Conservation (phyloP, 1,140 invertebrate species). For the Microplitis demolitor region DNA sequence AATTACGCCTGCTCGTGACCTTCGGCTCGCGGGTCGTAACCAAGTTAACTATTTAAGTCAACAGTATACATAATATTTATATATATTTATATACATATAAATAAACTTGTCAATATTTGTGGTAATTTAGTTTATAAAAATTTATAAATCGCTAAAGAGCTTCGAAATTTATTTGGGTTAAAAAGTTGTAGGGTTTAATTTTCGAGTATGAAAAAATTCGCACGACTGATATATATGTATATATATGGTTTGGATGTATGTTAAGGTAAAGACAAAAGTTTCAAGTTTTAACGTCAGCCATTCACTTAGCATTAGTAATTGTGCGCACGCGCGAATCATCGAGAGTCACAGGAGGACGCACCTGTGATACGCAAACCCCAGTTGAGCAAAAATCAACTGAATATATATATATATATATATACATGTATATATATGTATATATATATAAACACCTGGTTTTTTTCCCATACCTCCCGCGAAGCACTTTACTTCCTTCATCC, state of each 20-base stretch:
- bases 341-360: background rate
- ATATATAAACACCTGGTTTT: constrained; percentile 16
- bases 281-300: background rate
- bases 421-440: background rate
- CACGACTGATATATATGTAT: too few species aligned
- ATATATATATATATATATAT: background rate
- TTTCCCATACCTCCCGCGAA: constrained; percentile 14
- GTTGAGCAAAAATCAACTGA: background rate
- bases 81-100: background rate
- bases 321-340: constrained; percentile 5
- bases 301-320: constrained; percentile 13
- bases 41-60: constrained; percentile 14
- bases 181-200: too few species aligned
- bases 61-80: background rate
- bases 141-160: too few species aligned
- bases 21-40: background rate
- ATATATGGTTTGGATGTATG: too few species aligned
- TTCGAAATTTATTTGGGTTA: too few species aligned
- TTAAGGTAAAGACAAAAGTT: background rate
- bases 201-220: too few species aligned
- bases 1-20: constrained; percentile 17
- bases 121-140: too few species aligned
- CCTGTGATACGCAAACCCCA: background rate
- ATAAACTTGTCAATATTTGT: too few species aligned
- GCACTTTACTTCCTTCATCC: background rate